Evolutionary conservation across 2,888 invertebrate genomes (phyloP), one percentile per base, ranked within the genome.

Genomic region (Rhamphomyia laevipes): DNA sequence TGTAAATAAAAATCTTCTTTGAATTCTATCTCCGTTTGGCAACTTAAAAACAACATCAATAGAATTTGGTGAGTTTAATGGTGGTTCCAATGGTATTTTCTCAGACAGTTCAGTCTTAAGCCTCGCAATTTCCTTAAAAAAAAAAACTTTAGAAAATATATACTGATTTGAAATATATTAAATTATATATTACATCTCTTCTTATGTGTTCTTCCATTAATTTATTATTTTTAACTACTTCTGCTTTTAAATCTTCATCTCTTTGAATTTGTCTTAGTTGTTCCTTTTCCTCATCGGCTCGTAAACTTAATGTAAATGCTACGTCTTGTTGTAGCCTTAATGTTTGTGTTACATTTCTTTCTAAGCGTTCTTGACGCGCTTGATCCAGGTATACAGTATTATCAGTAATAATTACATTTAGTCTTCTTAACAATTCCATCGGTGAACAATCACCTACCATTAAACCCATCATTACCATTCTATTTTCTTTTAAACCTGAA

Each of bases 211-310:
- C 73, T 13, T 71, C 70, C 43, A 70, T 68, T 17, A 67, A 53
- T 57, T 66, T 58, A 57, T 73, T 67, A 58, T 70, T 60, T 60
- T 73, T 63, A 60, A 68, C 63, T 52, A 66, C 65, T 53, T 71
- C 70, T 48, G 69, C 64, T 52, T 68, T 68, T 46, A 71, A 71
- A 10, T 67, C 66, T 15, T 74, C 77, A 50, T 69, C 68, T 16
- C 69, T 64, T 55, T 77, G 77, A 55, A 78, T 77, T 57, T 74
- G 74, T 45, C 79, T 75, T 38, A 72, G 73, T 2, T 85, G 74
- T 66, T 92, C 92, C 71, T 93, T 93, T 70, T 91, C 90, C 67
- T 90, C 90, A 71, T 94, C 93, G 0, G 87, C 89, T 31, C 81
- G 76, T 16, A 93, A 71, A 1, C 90, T 90, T 66, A 86, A 86